Evolutionary conservation across 2,113 vertebrate genomes (phyloP).

Genomic region (Lamprotornis superbus): DNA sequence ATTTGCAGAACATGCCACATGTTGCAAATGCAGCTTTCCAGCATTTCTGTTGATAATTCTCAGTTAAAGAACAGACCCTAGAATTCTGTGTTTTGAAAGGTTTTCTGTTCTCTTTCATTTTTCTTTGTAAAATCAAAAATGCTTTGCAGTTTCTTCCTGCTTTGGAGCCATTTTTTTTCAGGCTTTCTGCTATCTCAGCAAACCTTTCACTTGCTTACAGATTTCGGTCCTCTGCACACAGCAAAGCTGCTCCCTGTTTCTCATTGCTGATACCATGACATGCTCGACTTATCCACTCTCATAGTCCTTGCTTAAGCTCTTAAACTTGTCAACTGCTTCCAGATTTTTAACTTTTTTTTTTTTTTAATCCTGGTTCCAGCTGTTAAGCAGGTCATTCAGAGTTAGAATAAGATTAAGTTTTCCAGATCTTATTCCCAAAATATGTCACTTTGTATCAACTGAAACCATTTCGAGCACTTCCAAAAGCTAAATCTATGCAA

Average conservation of each 20-base stretch:
- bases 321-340: neutral
- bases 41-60: neutral
- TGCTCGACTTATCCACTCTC: neutral
- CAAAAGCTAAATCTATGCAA: neutral
- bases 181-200: neutral
- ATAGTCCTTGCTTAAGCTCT: neutral
- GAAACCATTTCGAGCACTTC: neutral
- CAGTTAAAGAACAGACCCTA: neutral
- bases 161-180: neutral
- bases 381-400: neutral
- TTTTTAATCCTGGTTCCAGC: neutral
- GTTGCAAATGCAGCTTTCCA: neutral
- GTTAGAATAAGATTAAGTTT: neutral
- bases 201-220: neutral
- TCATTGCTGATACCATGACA: neutral
- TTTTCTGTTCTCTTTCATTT: neutral
- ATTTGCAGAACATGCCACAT: neutral
- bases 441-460: neutral
- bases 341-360: neutral
- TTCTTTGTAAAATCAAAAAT: neutral
- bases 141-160: neutral
- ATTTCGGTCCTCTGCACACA: neutral
- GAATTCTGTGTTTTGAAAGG: neutral
- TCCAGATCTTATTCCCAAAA: constrained; percentile 32
- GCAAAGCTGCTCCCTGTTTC: neutral